Evolutionary conservation across 92 coral and sea anemone species (phyloP).

Genomic region (Hydrozoanthus gracilis): DNA sequence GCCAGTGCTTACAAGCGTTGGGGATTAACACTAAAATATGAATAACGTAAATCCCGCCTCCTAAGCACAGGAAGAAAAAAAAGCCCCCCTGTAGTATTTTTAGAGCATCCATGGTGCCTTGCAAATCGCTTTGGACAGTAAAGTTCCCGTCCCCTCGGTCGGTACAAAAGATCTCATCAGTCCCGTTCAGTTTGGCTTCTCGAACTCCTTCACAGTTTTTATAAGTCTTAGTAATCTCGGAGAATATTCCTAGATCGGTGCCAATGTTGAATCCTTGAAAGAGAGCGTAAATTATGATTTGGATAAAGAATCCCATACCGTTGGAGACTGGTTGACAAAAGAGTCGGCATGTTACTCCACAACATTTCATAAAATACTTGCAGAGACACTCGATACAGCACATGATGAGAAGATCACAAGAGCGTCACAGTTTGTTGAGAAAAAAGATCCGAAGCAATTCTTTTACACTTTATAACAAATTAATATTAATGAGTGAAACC

Average conservation of each 20-base stretch:
- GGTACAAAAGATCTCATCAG: conserved; percentile 81
- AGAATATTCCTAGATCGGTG: conserved; percentile 86
- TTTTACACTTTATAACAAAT: conserved; percentile 3
- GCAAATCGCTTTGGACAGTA: conserved; percentile 67
- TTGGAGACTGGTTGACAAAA: conserved; percentile 88
- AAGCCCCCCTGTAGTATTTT: conserved; percentile 75
- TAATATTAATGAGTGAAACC: conserved; percentile 36
- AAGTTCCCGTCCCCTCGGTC: conserved; percentile 78
- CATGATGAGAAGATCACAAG: conserved; percentile 6
- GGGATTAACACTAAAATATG: conserved; percentile 85
- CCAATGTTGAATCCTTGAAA: conserved; percentile 93
- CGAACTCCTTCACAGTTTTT: conserved; percentile 72
- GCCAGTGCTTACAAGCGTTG: conserved; percentile 87
- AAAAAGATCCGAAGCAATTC: neutral
- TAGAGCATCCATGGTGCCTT: conserved; percentile 72
- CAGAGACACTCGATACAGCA: conserved; percentile 80
- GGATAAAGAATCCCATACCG: conserved; percentile 81
- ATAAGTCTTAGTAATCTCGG: conserved; percentile 77
- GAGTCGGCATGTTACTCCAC: conserved; percentile 79
- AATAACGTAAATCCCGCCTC: conserved; percentile 79
- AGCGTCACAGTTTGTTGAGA: neutral
- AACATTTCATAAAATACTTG: conserved; percentile 74
- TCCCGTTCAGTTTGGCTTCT: conserved; percentile 70
- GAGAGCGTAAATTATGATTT: conserved; percentile 80
- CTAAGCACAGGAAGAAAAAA: conserved; percentile 87